A percentile compares a stretch with the other conserved stretches of the same genome.
phyloP scores from a whole-genome alignment of 2,797 vertebrate species.

The Sebastes reedi region DNA sequence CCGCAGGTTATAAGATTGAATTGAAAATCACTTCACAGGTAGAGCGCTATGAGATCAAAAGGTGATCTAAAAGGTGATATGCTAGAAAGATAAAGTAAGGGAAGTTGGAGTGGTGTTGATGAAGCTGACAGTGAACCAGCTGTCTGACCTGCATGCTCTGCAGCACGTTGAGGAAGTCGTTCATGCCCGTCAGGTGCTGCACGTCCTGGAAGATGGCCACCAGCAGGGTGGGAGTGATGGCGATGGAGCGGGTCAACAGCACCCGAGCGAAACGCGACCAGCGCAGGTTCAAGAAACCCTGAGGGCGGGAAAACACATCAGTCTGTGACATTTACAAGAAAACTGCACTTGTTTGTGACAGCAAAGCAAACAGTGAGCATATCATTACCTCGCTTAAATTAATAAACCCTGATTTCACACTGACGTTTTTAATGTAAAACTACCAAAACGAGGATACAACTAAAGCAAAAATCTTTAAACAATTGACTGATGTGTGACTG shows the following conservation, averaged over 20 bases:
- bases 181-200: slow-evolving; percentile 90
- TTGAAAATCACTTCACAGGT: background rate
- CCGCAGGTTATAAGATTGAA: background rate
- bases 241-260: slow-evolving; percentile 90
- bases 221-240: slow-evolving; percentile 90
- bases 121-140: background rate
- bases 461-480: background rate
- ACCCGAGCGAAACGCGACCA: slow-evolving; percentile 93
- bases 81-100: background rate
- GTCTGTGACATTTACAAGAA: background rate
- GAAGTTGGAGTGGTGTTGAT: background rate
- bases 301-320: background rate
- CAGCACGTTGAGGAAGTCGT: slow-evolving; percentile 94
- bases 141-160: slow-evolving; percentile 92
- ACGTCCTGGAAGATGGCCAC: slow-evolving; percentile 92
- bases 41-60: background rate
- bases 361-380: background rate
- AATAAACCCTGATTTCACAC: background rate
- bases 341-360: background rate
- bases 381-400: background rate
- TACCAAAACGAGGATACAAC: background rate
- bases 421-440: background rate
- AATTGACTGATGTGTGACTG: background rate
- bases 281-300: slow-evolving; percentile 87
- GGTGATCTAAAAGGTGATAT: background rate